These are phyloP conservation scores for Brachyalestes nurse DNA, from an alignment of 2,797 vertebrate genomes.

Conservation along the genomic window DNA sequence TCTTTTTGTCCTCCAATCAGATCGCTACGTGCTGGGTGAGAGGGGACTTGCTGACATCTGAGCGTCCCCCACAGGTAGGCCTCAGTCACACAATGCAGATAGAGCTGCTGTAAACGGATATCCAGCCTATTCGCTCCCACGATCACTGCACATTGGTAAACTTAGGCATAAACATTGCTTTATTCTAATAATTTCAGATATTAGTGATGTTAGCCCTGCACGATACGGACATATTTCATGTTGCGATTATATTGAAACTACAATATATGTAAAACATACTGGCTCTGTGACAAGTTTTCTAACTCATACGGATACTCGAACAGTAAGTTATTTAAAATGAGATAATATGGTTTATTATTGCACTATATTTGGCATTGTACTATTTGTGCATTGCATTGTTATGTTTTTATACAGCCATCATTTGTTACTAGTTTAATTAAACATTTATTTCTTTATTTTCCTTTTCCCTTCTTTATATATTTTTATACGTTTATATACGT, in stretches of 20 bases:
- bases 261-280: no score
- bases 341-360: no score
- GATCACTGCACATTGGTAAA: neutral
- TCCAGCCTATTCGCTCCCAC: constrained; percentile 3
- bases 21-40: constrained; percentile 52
- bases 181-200: neutral
- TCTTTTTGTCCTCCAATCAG: constrained; percentile 66
- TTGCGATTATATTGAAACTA: neutral
- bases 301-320: no score
- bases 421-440: no score
- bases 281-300: no score
- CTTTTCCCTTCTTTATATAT: no score
- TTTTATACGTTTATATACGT: no score
- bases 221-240: neutral
- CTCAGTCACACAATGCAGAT: constrained; percentile 71
- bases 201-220: neutral
- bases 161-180: neutral
- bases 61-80: constrained; percentile 68
- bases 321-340: no score
- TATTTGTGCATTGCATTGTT: no score
- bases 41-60: constrained; percentile 69
- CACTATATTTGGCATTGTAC: no score
- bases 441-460: no score
- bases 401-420: no score
- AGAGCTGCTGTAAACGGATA: constrained; percentile 59